These are phyloP conservation scores for Amphiprion ocellaris DNA, from an alignment of 2,113 vertebrate genomes.

Conservation along the genomic window DNA sequence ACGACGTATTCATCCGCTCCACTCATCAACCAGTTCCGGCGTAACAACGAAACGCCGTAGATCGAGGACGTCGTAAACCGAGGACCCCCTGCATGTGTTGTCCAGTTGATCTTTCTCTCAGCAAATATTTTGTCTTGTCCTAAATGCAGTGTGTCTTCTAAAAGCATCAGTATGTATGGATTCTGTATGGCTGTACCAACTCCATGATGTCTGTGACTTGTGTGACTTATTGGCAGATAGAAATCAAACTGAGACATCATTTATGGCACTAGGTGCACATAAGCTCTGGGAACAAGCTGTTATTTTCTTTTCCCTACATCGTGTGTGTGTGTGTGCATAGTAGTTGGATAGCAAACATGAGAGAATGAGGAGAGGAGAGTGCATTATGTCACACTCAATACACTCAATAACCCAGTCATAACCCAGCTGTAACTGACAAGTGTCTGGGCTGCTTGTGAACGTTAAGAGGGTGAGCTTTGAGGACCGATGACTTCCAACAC, in stretches of 20 bases:
- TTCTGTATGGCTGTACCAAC: too few relatives aligned
- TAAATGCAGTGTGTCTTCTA: background rate
- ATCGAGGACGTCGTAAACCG: too few relatives aligned
- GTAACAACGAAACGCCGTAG: too few relatives aligned
- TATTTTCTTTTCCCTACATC: background rate
- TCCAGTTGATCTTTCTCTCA: too few relatives aligned
- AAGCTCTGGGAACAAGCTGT: background rate
- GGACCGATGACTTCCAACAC: conserved; percentile 15
- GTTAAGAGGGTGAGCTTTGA: conserved; percentile 36
- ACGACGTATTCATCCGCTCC: too few relatives aligned
- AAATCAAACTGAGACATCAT: conserved; percentile 1
- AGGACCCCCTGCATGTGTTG: too few relatives aligned
- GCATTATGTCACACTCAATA: conserved; percentile 5
- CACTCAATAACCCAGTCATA: conserved; percentile 7
- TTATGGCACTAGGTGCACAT: background rate
- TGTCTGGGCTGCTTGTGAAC: conserved; percentile 39
- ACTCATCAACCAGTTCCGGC: too few relatives aligned
- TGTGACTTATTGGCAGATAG: background rate
- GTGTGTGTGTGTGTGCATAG: background rate
- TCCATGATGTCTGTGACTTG: background rate
- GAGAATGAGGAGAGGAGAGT: background rate
- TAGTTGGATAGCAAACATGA: background rate
- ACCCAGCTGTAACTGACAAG: conserved; percentile 19
- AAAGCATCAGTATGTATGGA: background rate
- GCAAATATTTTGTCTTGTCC: background rate